Percentiles rank a stretch among this genome's conserved stretches.
Conservation (phyloP, 1,140 invertebrate genomes). For the Andrena cerasifolii region DNA sequence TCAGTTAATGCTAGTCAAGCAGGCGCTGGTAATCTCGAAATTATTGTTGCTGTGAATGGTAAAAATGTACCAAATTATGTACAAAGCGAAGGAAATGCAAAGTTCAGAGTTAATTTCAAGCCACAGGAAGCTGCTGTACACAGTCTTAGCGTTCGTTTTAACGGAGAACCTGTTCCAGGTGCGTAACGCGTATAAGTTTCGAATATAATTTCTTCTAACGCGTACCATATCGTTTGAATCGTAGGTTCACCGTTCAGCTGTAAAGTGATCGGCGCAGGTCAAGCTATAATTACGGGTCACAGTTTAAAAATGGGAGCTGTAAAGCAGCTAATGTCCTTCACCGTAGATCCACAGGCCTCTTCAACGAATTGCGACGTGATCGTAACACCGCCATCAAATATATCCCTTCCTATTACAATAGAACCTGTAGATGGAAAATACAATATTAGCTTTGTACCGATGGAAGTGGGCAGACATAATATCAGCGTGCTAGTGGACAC, state of each 20-base stretch:
- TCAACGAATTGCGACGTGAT: conserved; percentile 85
- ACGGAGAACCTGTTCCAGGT: conserved; percentile 96
- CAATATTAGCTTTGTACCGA: conserved; percentile 90
- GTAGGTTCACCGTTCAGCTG: conserved; percentile 94
- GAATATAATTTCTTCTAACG: neutral
- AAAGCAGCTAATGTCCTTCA: conserved; percentile 84
- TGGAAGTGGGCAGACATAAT: conserved; percentile 93
- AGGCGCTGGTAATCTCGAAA: conserved; percentile 98
- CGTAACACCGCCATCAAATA: conserved; percentile 90
- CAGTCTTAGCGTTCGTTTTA: conserved; percentile 96
- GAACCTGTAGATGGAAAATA: conserved; percentile 86
- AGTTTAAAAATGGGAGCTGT: conserved; percentile 86
- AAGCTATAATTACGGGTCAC: conserved; percentile 84
- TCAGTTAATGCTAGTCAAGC: conserved; percentile 90
- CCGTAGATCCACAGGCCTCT: conserved; percentile 84
- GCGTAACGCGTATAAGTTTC: conserved; percentile 9
- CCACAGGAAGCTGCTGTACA: conserved; percentile 95
- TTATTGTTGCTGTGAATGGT: conserved; percentile 98
- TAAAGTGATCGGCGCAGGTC: conserved; percentile 86
- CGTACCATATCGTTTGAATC: conserved; percentile 10
- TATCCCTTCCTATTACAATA: conserved; percentile 87
- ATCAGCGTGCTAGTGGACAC: conserved; percentile 91
- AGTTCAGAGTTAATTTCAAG: conserved; percentile 98
- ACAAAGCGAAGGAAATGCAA: conserved; percentile 97
- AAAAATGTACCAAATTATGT: conserved; percentile 99